Percentiles rank a stretch among this genome's conserved stretches.
Conservation (phyloP, 2,797 vertebrate species). For the Moxostoma hubbsi region DNA sequence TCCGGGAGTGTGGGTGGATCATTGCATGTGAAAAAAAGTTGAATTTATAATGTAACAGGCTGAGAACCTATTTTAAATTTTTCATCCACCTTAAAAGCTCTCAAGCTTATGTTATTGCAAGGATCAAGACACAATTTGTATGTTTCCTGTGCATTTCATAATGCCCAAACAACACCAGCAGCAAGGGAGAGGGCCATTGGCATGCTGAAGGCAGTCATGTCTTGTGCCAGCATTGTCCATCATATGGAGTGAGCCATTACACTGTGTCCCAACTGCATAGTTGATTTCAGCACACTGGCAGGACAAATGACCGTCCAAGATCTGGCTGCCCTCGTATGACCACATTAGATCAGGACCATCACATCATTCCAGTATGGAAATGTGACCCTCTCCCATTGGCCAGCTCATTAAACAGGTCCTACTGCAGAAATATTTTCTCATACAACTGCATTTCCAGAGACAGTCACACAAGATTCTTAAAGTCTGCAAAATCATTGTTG, state of each 20-base stretch:
- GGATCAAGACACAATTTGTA: background rate
- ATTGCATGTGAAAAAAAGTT: no score
- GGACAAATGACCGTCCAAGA: slow-evolving; percentile 9
- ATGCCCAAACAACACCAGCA: background rate
- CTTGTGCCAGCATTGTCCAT: background rate
- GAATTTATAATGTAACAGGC: no score
- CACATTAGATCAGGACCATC: slow-evolving; percentile 7
- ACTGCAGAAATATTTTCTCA: slow-evolving; percentile 13
- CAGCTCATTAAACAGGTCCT: slow-evolving; percentile 21
- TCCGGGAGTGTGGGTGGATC: no score
- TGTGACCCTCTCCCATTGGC: background rate
- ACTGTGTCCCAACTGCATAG: background rate
- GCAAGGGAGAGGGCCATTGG: background rate
- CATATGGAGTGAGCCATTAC: background rate
- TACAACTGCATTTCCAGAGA: slow-evolving; percentile 4
- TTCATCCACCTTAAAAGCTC: background rate
- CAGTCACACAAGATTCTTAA: no score
- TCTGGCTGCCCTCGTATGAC: slow-evolving; percentile 1
- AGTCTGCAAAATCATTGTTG: no score
- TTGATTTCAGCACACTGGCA: background rate
- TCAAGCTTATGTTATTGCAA: background rate
- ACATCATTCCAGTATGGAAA: background rate
- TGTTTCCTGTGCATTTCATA: background rate
- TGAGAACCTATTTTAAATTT: background rate
- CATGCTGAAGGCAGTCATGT: background rate